Conservation (phyloP, 2,888 invertebrate genomes). For the Toxonevra muliebris region DNA sequence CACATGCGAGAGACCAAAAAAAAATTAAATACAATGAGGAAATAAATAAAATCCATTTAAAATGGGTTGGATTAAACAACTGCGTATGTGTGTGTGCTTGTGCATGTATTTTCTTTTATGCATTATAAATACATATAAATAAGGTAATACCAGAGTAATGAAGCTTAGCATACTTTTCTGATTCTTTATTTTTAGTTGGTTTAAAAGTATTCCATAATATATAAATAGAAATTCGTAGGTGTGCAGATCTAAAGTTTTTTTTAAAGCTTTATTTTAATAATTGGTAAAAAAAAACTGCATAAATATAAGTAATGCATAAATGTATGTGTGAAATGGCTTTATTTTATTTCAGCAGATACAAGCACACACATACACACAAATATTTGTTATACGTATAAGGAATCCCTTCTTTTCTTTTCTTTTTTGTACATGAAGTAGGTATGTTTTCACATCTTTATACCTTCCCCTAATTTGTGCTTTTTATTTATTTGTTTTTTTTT, state of each 20-base stretch:
- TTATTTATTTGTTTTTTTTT: not conserved
- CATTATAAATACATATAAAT: no score
- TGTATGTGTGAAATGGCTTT: slow-evolving; percentile 8
- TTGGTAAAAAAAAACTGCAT: no score
- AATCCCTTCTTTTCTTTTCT: not conserved
- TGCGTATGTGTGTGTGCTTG: no score
- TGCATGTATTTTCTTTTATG: no score
- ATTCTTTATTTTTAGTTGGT: no score
- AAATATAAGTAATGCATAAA: not conserved
- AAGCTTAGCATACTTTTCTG: no score
- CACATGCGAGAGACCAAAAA: slow-evolving; percentile 43
- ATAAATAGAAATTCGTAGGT: no score
- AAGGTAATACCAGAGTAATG: no score
- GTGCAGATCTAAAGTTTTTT: no score
- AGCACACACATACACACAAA: not conserved
- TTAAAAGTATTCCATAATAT: no score
- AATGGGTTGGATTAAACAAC: no score
- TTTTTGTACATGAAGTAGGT: slow-evolving; percentile 11
- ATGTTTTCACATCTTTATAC: slow-evolving; percentile 7
- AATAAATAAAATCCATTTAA: not conserved
- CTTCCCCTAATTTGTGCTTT: slow-evolving; percentile 1
- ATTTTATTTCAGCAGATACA: slow-evolving; percentile 8
- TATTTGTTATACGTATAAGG: not conserved
- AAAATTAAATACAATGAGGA: not conserved
- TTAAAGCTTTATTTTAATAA: no score